phyloP scores from a whole-genome alignment of 2,888 invertebrate species.

The Melieria picta region DNA sequence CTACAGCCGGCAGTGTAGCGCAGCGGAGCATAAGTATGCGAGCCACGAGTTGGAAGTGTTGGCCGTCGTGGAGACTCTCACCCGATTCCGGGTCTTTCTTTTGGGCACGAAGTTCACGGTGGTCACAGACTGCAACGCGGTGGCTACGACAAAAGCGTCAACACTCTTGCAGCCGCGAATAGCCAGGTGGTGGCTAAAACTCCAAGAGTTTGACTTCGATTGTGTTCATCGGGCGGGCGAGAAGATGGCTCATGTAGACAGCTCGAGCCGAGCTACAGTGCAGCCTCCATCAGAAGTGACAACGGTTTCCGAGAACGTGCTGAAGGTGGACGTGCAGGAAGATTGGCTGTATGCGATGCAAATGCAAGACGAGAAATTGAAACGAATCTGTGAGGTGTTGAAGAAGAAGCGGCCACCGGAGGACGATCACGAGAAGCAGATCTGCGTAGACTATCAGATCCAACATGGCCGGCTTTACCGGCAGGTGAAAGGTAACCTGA shows the following conservation, averaged over 20 bases:
- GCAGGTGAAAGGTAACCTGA: not conserved
- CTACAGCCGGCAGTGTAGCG: too few relatives aligned
- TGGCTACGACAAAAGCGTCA: too few relatives aligned
- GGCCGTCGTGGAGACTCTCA: too few relatives aligned
- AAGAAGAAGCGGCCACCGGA: not conserved
- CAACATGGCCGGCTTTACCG: not conserved
- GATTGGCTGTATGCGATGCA: slow-evolving; percentile 26
- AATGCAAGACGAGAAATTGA: slow-evolving; percentile 19
- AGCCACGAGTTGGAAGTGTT: too few relatives aligned
- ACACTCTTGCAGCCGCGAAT: too few relatives aligned
- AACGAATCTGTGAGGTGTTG: slow-evolving; percentile 6
- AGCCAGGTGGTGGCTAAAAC: slow-evolving; percentile 27
- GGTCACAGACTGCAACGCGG: too few relatives aligned
- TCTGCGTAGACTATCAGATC: not conserved
- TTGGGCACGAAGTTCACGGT: too few relatives aligned
- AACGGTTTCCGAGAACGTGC: slow-evolving; percentile 14
- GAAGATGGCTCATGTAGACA: slow-evolving; percentile 21
- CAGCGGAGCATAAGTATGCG: too few relatives aligned
- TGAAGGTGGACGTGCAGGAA: slow-evolving; percentile 11
- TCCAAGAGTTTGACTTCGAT: slow-evolving; percentile 23
- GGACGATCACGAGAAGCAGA: not conserved
- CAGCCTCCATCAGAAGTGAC: not conserved
- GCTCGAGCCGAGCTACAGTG: slow-evolving; percentile 8
- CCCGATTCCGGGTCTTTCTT: too few relatives aligned
- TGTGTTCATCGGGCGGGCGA: slow-evolving; percentile 7